Evolutionary conservation across 2,113 vertebrate genomes (phyloP).

Genomic region (Entelurus aequoreus): DNA sequence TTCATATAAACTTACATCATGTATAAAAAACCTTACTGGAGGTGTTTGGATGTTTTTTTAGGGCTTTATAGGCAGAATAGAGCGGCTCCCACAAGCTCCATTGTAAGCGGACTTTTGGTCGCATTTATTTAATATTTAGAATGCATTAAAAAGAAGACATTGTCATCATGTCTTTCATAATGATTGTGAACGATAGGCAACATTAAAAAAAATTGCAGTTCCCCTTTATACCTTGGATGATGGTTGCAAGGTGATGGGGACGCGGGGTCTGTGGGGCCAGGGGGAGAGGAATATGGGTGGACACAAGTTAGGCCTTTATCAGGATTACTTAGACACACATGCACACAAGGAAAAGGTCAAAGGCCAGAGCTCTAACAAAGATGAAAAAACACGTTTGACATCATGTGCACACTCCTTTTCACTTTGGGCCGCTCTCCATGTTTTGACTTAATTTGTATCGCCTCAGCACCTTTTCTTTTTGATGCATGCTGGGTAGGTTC

Average conservation of each 20-base stretch:
- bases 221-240: too few species aligned
- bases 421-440: constrained; percentile 7
- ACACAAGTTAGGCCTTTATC: constrained; percentile 35
- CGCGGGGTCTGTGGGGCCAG: constrained; percentile 7
- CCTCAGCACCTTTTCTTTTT: constrained; percentile 62
- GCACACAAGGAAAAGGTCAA: constrained; percentile 36
- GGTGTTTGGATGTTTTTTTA: too few species aligned
- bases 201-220: too few species aligned
- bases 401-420: constrained; percentile 14
- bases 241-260: constrained; percentile 27
- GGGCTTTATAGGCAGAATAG: too few species aligned
- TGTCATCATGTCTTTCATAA: too few species aligned
- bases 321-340: constrained; percentile 24
- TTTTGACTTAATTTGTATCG: constrained; percentile 55
- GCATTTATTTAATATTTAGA: too few species aligned
- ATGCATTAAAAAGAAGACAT: too few species aligned
- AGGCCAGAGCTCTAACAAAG: constrained; percentile 40
- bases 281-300: constrained; percentile 12
- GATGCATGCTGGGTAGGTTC: constrained; percentile 54
- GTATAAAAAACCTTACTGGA: too few species aligned
- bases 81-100: too few species aligned
- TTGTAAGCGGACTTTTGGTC: too few species aligned
- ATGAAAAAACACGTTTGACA: constrained; percentile 24
- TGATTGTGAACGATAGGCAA: too few species aligned
- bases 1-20: too few species aligned